phyloP scores from a whole-genome alignment of 2,797 vertebrate species.

The Acanthurus tractus region DNA sequence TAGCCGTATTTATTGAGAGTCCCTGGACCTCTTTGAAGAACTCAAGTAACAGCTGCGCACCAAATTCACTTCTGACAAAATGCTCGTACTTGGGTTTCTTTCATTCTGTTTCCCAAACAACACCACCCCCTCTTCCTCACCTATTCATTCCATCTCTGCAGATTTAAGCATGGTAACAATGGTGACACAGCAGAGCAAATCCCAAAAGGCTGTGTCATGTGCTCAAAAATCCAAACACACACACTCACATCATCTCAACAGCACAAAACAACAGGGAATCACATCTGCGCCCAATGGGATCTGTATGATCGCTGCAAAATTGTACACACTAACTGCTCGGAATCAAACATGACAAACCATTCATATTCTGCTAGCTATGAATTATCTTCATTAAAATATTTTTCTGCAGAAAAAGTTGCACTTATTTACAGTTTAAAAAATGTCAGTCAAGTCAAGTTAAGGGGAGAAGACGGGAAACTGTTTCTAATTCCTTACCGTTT shows the following conservation, averaged over 20 bases:
- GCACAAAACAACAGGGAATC: slow-evolving; percentile 23
- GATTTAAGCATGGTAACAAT: slow-evolving; percentile 62
- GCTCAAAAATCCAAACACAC: slow-evolving; percentile 42
- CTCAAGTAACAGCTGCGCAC: slow-evolving; percentile 13
- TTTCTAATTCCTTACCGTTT: neutral
- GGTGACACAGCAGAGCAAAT: slow-evolving; percentile 60
- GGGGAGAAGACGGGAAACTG: neutral
- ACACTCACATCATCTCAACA: slow-evolving; percentile 4
- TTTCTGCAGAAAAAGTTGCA: neutral
- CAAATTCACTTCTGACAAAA: slow-evolving; percentile 28
- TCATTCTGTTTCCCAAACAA: slow-evolving; percentile 6
- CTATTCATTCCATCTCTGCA: slow-evolving; percentile 24
- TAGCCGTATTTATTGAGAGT: neutral
- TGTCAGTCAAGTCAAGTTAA: neutral
- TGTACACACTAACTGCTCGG: neutral
- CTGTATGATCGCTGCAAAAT: slow-evolving; percentile 24
- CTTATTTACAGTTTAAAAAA: neutral
- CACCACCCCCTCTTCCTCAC: neutral
- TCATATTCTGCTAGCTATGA: neutral
- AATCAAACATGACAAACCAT: neutral
- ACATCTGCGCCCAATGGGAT: slow-evolving; percentile 37
- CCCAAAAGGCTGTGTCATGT: slow-evolving; percentile 56
- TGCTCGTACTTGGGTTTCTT: neutral
- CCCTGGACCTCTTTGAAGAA: slow-evolving; percentile 1
- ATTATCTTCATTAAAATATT: neutral